Conservation (phyloP, 2,797 vertebrate genomes). For the Loris lydekkerianus region DNA sequence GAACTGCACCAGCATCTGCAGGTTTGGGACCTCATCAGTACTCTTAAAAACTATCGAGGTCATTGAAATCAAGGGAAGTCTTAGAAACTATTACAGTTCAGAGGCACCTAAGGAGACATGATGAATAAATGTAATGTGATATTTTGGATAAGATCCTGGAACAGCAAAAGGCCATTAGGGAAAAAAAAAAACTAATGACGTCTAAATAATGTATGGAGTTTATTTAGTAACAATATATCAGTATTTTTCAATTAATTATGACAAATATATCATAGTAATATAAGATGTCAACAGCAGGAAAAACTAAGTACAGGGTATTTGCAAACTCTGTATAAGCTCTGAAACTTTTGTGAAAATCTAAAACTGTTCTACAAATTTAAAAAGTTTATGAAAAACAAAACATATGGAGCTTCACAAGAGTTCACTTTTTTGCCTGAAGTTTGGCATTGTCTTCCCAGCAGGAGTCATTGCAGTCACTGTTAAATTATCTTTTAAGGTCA, state of each 20-base stretch:
- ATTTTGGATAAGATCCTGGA: neutral
- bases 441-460: neutral
- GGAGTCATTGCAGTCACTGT: neutral
- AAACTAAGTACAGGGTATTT: neutral
- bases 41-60: neutral
- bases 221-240: neutral
- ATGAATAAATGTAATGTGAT: neutral
- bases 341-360: neutral
- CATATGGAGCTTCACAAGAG: neutral
- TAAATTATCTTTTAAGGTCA: constrained; percentile 40
- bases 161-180: neutral
- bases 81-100: neutral
- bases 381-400: constrained; percentile 34
- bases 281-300: neutral
- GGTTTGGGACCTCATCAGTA: neutral
- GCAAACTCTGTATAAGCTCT: neutral
- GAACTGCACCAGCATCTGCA: too few species aligned
- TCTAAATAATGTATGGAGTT: neutral
- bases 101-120: neutral
- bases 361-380: neutral
- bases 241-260: neutral
- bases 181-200: neutral
- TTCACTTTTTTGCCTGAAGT: neutral
- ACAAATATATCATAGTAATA: neutral
- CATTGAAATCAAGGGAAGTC: neutral